phyloP scores from a whole-genome alignment of 2,113 vertebrate species.

The Meriones unguiculatus region DNA sequence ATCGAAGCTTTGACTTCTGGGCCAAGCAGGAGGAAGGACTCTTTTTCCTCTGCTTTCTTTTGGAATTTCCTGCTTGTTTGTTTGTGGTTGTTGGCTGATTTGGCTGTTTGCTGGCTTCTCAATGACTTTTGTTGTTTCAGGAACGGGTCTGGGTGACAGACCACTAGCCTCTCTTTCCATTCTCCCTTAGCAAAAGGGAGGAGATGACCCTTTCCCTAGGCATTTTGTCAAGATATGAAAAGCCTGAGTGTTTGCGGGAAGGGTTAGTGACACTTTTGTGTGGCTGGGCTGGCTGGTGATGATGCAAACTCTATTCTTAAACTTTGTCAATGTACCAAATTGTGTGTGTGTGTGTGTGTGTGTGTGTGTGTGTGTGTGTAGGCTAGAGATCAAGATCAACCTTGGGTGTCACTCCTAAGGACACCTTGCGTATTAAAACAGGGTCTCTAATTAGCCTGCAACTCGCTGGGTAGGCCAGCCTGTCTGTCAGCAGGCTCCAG shows the following conservation, averaged over 20 bases:
- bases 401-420: neutral
- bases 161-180: neutral
- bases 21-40: no score
- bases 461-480: neutral
- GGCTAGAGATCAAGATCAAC: neutral
- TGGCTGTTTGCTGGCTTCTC: neutral
- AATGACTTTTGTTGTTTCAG: neutral
- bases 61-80: neutral
- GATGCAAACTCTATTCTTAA: neutral
- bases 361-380: neutral
- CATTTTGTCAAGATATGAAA: neutral
- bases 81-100: neutral
- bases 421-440: neutral
- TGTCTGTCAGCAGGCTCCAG: neutral
- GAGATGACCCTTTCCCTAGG: neutral
- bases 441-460: neutral
- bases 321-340: neutral
- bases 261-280: neutral
- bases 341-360: neutral
- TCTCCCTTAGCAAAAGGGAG: neutral
- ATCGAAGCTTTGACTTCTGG: neutral
- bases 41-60: neutral
- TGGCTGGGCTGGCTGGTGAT: neutral
- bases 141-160: neutral
- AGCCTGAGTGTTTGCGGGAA: no score